Evolutionary conservation across 2,113 vertebrate genomes (phyloP), one percentile per base, ranked within the genome.

Genomic region (Macquaria australasica): DNA sequence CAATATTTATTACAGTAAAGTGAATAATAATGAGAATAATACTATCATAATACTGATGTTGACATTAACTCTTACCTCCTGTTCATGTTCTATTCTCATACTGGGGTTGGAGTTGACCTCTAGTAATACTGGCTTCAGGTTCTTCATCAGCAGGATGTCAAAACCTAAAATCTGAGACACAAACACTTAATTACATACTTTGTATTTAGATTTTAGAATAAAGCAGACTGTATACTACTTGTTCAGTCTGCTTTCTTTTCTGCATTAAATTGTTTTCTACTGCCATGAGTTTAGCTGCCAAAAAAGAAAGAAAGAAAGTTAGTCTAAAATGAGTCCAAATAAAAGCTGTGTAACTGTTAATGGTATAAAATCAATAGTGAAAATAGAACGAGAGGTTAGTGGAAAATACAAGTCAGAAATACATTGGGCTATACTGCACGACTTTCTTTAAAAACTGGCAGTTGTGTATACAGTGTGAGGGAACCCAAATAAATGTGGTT

Each of bases 71-170:
- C 95, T 96, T 90, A 98, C 98, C 95, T 99, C 97, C 64, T 97
- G 96, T 80, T 99, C 98, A 0, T 99, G 97, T 81, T 99, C 98
- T 66, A 99, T 99, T 83, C 97, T 97, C 98, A 99, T 99, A 92
- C 98, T 99, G 89, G 98, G 98, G 85, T 98, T 99, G 84, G 98
- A 97, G 69, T 99, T 99, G 67, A 99, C 98, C 95, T 99, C 98
- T n/a, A 99, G 94, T 59, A 99, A 94, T 18, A 99, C 79, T 7
- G 98, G 98, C 94, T 99, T 99, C 95, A 99, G 91, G 91, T 97
- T 98, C 94, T 98, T 98, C 97, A 97, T 97, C 91, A 99, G 96
- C 59, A 99, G 96, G 82, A 99, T 99, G 93, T 99, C 98, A 95
- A 99, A 99, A n/a, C 98, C 98, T 94, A 99, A 94, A 89, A 99